Evolutionary conservation across 2,888 invertebrate genomes (phyloP).

Genomic region (Drosophila kanekoi): DNA sequence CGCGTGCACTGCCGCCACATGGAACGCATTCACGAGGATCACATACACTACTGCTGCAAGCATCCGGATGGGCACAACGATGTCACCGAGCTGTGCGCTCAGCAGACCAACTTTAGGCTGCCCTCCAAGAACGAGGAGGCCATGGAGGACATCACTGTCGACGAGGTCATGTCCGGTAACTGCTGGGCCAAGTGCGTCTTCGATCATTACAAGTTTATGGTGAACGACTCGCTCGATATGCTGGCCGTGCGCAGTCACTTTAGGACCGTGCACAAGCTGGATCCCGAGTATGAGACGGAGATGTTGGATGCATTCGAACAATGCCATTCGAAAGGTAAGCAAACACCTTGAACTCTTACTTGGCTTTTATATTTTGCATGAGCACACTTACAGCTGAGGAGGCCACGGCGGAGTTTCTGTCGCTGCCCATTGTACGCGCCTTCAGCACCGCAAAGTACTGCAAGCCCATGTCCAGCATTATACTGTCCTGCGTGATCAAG

Average conservation of each 20-base stretch:
- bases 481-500: conserved; percentile 71
- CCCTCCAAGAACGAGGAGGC: conserved; percentile 66
- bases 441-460: conserved; percentile 52
- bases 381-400: conserved; percentile 53
- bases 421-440: conserved; percentile 33
- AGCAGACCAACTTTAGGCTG: conserved; percentile 60
- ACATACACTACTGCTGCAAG: conserved; percentile 73
- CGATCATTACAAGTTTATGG: conserved; percentile 58
- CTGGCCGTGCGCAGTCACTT: conserved; percentile 57
- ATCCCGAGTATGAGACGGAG: conserved; percentile 73
- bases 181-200: conserved; percentile 76
- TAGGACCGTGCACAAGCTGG: conserved; percentile 47
- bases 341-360: no score
- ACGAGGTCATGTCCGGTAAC: conserved; percentile 57
- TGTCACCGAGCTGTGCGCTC: conserved; percentile 63
- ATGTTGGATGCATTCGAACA: conserved; percentile 66
- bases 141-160: conserved; percentile 65
- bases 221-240: conserved; percentile 61
- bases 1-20: conserved; percentile 54
- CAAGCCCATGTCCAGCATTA: conserved; percentile 65
- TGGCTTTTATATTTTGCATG: no score
- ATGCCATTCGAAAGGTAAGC: conserved; percentile 65
- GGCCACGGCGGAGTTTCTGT: conserved; percentile 47
- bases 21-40: conserved; percentile 70
- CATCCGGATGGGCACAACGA: conserved; percentile 77